phyloP scores from a whole-genome alignment of 2,113 vertebrate species.

The Sturnus vulgaris region DNA sequence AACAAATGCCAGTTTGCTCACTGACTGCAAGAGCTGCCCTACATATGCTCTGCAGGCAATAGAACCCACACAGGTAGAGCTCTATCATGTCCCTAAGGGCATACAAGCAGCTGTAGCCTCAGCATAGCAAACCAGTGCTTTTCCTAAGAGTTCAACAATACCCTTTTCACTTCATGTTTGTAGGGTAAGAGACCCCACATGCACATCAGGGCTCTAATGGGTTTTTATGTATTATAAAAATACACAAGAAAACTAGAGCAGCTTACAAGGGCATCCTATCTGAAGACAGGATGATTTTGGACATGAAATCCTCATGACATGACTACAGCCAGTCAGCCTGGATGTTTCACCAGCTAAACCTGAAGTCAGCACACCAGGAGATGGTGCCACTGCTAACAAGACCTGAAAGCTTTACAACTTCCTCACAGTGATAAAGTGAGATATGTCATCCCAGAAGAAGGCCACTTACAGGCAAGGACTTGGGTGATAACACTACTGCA shows the following conservation, averaged over 20 bases:
- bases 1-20: fast-evolving
- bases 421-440: neutral
- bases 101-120: neutral
- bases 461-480: neutral
- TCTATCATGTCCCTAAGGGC: fast-evolving
- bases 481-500: neutral
- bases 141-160: neutral
- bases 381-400: neutral
- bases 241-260: neutral
- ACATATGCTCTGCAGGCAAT: neutral
- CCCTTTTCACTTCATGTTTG: neutral
- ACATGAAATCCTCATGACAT: neutral
- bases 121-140: fast-evolving
- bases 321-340: neutral
- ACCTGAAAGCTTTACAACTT: neutral
- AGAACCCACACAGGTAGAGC: neutral
- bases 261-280: neutral
- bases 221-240: neutral
- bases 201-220: neutral
- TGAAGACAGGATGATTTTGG: neutral
- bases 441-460: neutral
- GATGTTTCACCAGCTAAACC: neutral
- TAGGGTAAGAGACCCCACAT: neutral
- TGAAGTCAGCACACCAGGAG: neutral
- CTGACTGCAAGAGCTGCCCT: neutral